Evolutionary conservation across 2,888 invertebrate genomes (phyloP), one percentile per base, ranked within the genome.

Genomic region (Chalcis sispes): DNA sequence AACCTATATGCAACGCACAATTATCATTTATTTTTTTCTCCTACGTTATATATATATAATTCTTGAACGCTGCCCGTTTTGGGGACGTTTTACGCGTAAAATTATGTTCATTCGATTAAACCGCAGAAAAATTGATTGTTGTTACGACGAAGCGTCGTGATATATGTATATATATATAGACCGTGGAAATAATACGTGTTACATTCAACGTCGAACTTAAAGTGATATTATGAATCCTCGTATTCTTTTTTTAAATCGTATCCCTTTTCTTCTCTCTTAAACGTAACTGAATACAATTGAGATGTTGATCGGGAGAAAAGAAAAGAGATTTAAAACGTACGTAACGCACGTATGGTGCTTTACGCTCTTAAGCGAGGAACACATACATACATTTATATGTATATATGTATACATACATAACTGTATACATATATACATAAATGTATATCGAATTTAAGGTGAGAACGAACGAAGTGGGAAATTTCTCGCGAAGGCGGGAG

Each of bases 401-500:
- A 36, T 36, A 10, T 36, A 36, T 36, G 10, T 10, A 36, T 36
- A 36, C 10, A 36, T 10, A 36, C 10, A 36, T 36, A 36, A 7
- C 4, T 36, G 10, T 36, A 36, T 36, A 36, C 10, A 36, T 36
- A 36, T 36, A 7, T 36, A 10, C 36, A 10, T 7, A 4, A 7
- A 10, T 10, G 36, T 36, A 36, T 36, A 10, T 36, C 5, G 4
- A 20, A 20, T 2, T 36, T 36, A 7, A 42, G 7, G 20, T 48
- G 48, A 48, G 15, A 54, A 54, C 54, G 54, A 54, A 54, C 27
- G 61, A 20, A 27, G n/a, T 15, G 23, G n/a, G 29, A 20, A 7
- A 50, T 50, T 20, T 36, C 10, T 10, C 5, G 36, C 10, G 4
- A 23, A 13, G 40, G 20, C 2, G 29, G 25, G 48, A n/a, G 23